Evolutionary conservation across 1,140 invertebrate genomes (phyloP), one percentile per base, ranked within the genome.

Genomic region (Drosophila hydei): DNA sequence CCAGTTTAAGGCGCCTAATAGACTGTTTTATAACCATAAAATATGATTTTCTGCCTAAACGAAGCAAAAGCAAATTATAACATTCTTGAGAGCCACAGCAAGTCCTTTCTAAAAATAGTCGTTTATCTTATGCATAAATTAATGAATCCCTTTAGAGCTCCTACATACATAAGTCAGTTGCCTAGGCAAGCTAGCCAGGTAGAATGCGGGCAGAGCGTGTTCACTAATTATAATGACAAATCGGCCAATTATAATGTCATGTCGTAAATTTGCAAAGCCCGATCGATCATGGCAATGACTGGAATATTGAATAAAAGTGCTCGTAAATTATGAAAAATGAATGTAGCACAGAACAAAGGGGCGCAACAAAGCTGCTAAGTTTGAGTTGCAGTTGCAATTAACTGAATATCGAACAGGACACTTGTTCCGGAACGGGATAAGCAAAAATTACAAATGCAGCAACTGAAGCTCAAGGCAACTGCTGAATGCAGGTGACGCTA

Each of bases 221-320:
- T 72, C 61, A 47, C 78, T 88, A 81, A 87, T 87, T 87, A 88
- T 87, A 78, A 88, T 83, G 83, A 88, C 83, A 88, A 88, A 88
- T 88, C 84, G 83, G 83, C 88, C 83, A 88, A 88, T 88, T 88
- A 88, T 88, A 88, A 73, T 76, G 83, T 85, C 83, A 78, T 88
- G 83, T 83, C 78, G 81, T 88, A 88, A 88, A 89, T 88, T 77
- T 71, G 14, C 72, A 75, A 72, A 55, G 56, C 40, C 38, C 78
- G 68, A 88, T 88, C 83, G 75, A 88, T 88, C 83, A 88, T 65
- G 58, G 9, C 19, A 48, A 58, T 60, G 61, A 79, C 68, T 70
- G 47, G 83, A 75, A 78, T 88, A 87, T 87, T 87, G 83, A 88
- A 88, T 88, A 88, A 78, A 83, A 88, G 71, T 38, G 62, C 62